Conservation (phyloP, 2,888 invertebrate species). For the Eupelmus urozonus region DNA sequence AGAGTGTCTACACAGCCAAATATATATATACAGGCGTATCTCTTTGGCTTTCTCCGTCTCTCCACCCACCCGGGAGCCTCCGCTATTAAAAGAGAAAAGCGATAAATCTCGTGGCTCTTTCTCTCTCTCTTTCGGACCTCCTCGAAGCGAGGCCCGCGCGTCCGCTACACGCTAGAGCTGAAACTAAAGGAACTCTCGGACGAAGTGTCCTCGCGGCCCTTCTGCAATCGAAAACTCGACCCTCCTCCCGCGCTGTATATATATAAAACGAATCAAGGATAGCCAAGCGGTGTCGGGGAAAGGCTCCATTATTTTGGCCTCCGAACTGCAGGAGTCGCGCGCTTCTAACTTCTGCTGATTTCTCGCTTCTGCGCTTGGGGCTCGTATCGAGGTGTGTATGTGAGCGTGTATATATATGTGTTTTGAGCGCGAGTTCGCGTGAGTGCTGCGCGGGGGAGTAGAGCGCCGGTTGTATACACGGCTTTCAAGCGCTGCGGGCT, state of each 20-base stretch:
- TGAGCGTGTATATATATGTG: background rate
- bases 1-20: background rate
- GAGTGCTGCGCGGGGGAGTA: too few species aligned
- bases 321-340: background rate
- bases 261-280: conserved; percentile 41
- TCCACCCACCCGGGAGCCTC: conserved; percentile 66
- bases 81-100: conserved; percentile 70
- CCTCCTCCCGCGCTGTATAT: background rate
- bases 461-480: too few species aligned
- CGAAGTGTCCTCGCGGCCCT: background rate
- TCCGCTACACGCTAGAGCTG: conserved; percentile 18
- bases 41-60: background rate
- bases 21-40: background rate
- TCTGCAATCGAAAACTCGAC: conserved; percentile 43
- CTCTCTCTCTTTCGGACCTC: conserved; percentile 67
- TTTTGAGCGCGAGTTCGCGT: too few species aligned
- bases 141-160: conserved; percentile 66
- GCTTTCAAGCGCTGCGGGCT: background rate
- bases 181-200: conserved; percentile 48
- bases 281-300: background rate
- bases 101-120: conserved; percentile 70
- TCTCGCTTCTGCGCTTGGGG: too few species aligned
- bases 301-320: conserved; percentile 53
- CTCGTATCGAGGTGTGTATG: background rate
- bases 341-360: too few species aligned